Percentiles rank a stretch among this genome's conserved stretches.
Conservation (phyloP, 2,797 vertebrate species). For the Poeciliopsis infans region DNA sequence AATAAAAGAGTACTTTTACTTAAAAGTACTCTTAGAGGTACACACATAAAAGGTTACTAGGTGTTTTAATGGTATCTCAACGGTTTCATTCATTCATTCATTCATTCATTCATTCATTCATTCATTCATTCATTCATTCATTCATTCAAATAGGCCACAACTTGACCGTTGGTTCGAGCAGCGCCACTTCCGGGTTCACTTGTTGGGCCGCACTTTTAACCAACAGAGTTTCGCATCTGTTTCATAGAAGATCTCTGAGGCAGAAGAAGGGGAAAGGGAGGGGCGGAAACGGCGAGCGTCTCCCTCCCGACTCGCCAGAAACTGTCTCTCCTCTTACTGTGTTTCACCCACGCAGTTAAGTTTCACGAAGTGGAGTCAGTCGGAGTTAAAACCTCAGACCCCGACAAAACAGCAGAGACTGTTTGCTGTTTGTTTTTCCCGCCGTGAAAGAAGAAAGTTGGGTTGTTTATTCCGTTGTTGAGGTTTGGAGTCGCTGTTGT, state of each 20-base stretch:
- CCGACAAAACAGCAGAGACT: neutral
- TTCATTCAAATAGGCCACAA: neutral
- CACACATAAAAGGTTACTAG: no score
- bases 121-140: no score
- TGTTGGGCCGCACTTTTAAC: neutral
- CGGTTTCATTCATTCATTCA: no score
- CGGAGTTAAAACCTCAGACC: neutral
- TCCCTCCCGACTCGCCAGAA: slow-evolving; percentile 45
- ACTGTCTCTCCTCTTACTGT: slow-evolving; percentile 2
- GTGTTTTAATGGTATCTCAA: no score
- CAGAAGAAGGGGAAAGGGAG: slow-evolving; percentile 39
- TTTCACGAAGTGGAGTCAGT: neutral
- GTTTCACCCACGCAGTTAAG: slow-evolving; percentile 13
- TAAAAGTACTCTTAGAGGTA: no score
- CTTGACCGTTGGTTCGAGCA: neutral
- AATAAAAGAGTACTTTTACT: no score
- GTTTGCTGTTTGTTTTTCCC: neutral
- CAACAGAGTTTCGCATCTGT: neutral
- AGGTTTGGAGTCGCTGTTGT: neutral
- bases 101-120: no score
- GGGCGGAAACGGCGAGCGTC: slow-evolving; percentile 63
- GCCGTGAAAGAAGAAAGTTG: neutral
- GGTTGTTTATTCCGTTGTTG: neutral
- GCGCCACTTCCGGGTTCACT: neutral
- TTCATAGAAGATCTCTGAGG: slow-evolving; percentile 13